Conservation (phyloP, 1,140 invertebrate genomes). For the Akabosia matsudoensis region DNA sequence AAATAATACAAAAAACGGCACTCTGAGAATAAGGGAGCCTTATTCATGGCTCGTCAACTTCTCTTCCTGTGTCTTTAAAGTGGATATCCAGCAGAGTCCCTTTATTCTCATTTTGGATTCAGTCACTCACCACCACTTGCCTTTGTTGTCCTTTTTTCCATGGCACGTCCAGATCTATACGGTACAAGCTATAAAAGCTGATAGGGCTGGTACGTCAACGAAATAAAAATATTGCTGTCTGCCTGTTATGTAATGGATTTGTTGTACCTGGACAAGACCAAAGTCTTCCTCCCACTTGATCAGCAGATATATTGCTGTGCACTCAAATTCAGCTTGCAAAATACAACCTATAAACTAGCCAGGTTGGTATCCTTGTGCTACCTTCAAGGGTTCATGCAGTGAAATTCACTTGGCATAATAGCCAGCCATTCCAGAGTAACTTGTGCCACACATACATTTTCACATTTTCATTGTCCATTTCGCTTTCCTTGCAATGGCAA, state of each 20-base stretch:
- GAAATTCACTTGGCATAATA: background rate
- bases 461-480: background rate
- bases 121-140: background rate
- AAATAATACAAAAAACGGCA: background rate
- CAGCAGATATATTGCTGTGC: no score
- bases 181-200: no score
- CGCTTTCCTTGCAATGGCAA: background rate
- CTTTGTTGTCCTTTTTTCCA: background rate
- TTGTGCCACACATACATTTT: background rate
- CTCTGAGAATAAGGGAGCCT: background rate
- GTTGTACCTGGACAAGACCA: background rate
- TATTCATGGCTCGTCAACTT: background rate
- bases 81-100: conserved; percentile 10
- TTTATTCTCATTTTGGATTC: conserved; percentile 6
- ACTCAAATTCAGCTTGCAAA: no score
- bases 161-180: background rate
- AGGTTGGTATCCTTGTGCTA: no score
- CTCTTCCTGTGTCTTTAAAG: conserved; percentile 14
- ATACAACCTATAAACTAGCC: no score
- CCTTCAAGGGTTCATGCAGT: background rate
- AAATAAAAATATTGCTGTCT: background rate
- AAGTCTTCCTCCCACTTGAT: background rate
- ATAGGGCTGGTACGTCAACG: background rate
- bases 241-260: background rate
- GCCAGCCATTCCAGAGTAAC: background rate